Base-by-base conservation (phyloP, 1,140 invertebrate genomes). In the Ceratina japonica region DNA sequence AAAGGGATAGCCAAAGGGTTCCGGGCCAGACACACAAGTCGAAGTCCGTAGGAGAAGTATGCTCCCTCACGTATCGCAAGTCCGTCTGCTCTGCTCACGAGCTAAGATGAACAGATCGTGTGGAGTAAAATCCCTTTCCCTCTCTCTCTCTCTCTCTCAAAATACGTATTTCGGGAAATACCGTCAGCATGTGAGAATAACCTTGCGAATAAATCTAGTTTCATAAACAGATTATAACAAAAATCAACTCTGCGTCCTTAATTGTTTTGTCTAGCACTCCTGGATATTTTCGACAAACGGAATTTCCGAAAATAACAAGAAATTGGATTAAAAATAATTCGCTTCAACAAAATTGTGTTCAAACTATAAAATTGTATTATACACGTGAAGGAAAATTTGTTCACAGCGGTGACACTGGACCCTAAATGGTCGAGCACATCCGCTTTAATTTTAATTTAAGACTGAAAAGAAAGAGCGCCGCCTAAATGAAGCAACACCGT, bases 1-100 rank as follows among this genome's bases (percentile, higher is more conserved):
- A 85, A 81, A 75, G 66, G 74, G 70, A 77, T 85, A 75, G 70
- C 79, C 75, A 76, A 79, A 81, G 63, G 75, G 59, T 81, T 79
- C 59, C 52, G 31, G 51, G 37, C 54, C 51, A 75, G 73, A 37
- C 62, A 69, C 69, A 82, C 64, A 70, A 74, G 74, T 70, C 71
- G 62, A 78, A 84, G 75, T 81, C 73, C 83, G 74, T 66, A 79
- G 69, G 56, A 83, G 83, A 71, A 80, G 63, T 81, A 75, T 69
- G 71, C 70, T 79, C 61, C 61, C 61, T 71, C 79, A 51, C 69
- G 64, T 68, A 70, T 70, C 70, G 24, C 12, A 13, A 37, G 62
- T 77, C 74, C 73, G 56, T 81, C 64, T 84, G 61, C 37, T 44
- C 37, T 44, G 66, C 44, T 61, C 44, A 15, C 13, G 20, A 4